Conservation (phyloP, 1,140 invertebrate species). For the Venturia canescens region DNA sequence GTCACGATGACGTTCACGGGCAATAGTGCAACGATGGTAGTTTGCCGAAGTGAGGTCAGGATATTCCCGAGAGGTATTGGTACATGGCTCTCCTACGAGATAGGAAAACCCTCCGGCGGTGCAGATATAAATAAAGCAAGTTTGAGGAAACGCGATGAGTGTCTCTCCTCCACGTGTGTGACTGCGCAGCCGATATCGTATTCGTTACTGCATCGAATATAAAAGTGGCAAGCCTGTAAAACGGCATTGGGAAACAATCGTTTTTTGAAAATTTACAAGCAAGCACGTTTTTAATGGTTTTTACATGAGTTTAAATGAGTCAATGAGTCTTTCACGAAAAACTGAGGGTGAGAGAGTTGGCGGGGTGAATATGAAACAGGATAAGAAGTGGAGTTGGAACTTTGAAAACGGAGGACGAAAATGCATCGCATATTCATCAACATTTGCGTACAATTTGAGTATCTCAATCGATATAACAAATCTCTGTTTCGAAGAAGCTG, state of each 20-base stretch:
- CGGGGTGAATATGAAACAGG: no score
- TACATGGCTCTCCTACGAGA: slow-evolving; percentile 12
- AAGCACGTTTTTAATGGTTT: no score
- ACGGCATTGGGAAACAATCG: not conserved
- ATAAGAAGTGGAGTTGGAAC: no score
- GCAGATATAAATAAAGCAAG: slow-evolving; percentile 9
- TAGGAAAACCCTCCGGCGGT: slow-evolving; percentile 1
- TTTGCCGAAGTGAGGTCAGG: not conserved
- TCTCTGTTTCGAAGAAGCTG: not conserved
- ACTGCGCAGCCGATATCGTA: not conserved
- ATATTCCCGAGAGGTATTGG: slow-evolving; percentile 14
- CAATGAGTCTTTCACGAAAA: no score
- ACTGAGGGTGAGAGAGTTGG: no score
- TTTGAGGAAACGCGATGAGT: not conserved
- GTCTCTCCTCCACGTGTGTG: not conserved
- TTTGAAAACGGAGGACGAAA: no score
- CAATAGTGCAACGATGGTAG: not conserved
- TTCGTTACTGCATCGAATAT: not conserved
- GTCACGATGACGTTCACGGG: not conserved
- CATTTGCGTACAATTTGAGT: no score
- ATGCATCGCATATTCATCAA: no score
- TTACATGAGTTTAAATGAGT: no score
- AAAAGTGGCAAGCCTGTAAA: no score
- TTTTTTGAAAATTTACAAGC: not conserved
- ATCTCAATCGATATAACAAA: not conserved